Evolutionary conservation across 2,113 vertebrate genomes (phyloP).

Genomic region (Macaca nemestrina): DNA sequence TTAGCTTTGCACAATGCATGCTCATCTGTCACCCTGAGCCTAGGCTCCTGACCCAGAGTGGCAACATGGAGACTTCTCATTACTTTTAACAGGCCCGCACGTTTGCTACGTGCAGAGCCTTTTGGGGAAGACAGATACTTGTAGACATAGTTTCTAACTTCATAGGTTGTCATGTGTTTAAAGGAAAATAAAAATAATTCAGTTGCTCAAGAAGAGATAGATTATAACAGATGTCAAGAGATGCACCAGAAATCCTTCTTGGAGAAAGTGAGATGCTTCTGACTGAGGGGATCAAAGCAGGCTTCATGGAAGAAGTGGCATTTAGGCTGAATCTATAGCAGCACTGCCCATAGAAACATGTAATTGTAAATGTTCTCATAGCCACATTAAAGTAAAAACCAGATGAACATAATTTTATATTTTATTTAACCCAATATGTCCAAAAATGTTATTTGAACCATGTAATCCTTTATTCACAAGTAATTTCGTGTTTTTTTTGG

Average conservation of each 20-base stretch:
- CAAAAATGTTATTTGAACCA: not conserved
- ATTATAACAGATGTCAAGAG: not conserved
- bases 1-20: not conserved
- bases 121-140: not conserved
- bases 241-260: not conserved
- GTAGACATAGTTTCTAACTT: not conserved
- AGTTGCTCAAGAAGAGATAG: not conserved
- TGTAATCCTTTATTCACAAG: not conserved
- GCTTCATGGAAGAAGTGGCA: rapidly evolving
- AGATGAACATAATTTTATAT: not conserved
- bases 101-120: not conserved
- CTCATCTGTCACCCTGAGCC: not conserved
- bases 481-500: not conserved
- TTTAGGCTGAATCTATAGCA: rapidly evolving
- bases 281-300: not conserved
- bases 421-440: not conserved
- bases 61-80: not conserved
- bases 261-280: not conserved
- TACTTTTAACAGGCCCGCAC: not conserved
- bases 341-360: not conserved
- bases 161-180: not conserved
- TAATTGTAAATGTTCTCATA: not conserved
- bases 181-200: not conserved
- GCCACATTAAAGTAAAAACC: not conserved
- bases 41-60: not conserved